Conservation (phyloP, 2,113 vertebrate species). For the Menidia beryllina region DNA sequence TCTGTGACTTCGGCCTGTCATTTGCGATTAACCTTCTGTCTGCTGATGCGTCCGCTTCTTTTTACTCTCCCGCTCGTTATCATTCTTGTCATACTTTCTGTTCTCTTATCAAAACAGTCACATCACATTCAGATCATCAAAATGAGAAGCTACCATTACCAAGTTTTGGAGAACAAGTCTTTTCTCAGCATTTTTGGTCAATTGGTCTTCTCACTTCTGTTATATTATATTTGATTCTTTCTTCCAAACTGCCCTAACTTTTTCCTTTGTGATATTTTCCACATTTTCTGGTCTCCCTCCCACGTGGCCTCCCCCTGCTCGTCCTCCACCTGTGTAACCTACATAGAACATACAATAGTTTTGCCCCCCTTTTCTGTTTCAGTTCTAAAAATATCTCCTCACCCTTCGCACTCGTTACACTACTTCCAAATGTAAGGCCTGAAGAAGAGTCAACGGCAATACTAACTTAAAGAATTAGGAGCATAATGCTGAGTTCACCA, state of each 20-base stretch:
- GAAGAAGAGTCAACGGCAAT: slow-evolving; percentile 18
- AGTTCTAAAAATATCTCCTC: slow-evolving; percentile 1
- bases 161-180: slow-evolving; percentile 7
- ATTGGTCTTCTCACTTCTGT: slow-evolving; percentile 13
- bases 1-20: slow-evolving; percentile 52
- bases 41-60: slow-evolving; percentile 37
- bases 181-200: slow-evolving; percentile 19
- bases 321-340: slow-evolving; percentile 69
- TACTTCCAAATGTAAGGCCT: slow-evolving; percentile 22
- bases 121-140: slow-evolving; percentile 41
- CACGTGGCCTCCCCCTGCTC: slow-evolving; percentile 56
- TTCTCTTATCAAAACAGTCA: slow-evolving; percentile 47
- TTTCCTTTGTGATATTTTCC: slow-evolving; percentile 39
- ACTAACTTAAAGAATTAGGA: slow-evolving; percentile 18
- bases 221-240: slow-evolving; percentile 13
- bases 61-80: slow-evolving; percentile 21
- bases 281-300: slow-evolving; percentile 51
- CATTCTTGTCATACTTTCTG: slow-evolving; percentile 32
- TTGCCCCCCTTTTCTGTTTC: slow-evolving; percentile 23
- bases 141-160: slow-evolving; percentile 20
- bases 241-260: slow-evolving; percentile 27
- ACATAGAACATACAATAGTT: slow-evolving; percentile 48
- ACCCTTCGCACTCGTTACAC: not conserved
- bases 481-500: slow-evolving; percentile 32
- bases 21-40: slow-evolving; percentile 43